Evolutionary conservation across 2,797 vertebrate genomes (phyloP), one percentile per base, ranked within the genome.

Genomic region (Melanitta fusca): DNA sequence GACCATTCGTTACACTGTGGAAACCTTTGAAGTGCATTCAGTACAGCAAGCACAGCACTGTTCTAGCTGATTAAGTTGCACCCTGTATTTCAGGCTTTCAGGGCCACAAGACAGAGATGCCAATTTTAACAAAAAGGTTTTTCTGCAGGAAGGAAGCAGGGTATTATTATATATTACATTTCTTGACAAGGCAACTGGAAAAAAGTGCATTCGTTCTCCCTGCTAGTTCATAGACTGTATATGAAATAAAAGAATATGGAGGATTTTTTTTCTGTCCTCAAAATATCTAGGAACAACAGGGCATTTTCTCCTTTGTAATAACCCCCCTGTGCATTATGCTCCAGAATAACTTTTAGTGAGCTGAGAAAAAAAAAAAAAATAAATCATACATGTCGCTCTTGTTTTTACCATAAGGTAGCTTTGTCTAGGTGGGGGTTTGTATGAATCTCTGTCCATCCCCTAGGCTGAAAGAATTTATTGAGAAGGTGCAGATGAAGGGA

Each of bases 31-130:
- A 92, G 77, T 53, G 80, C 70, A 21, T 66, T 91, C 92, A 84
- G 74, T 75, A 93, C 56, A 88, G 89, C 87, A 92, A 97, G 77
- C 77, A 86, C 89, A 92, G 89, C 94, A 95, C 89, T 93, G 94
- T 96, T 96, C 82, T 77, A 93, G 89, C 88, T 94, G 96, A 97
- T 96, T 97, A 97, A 94, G 85, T 96, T 84, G 85, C 80, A 93
- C 85, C 54, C 85, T 84, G 66, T 88, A 96, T 94, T 96, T 95
- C 95, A 94, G 85, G 39, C 82, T 93, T 70, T 95, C 72, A 89
- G 88, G 80, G 77, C 80, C 83, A 84, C 4, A 18, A 93, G 88
- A 57, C 85, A 93, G 73, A 93, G 73, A 86, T 73, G 91, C 92
- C 94, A 95, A 86, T 85, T 97, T 91, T 91, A 94, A 92, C 91